phyloP scores from a whole-genome alignment of 2,888 invertebrate genomes.

The Podabrus alpinus region DNA sequence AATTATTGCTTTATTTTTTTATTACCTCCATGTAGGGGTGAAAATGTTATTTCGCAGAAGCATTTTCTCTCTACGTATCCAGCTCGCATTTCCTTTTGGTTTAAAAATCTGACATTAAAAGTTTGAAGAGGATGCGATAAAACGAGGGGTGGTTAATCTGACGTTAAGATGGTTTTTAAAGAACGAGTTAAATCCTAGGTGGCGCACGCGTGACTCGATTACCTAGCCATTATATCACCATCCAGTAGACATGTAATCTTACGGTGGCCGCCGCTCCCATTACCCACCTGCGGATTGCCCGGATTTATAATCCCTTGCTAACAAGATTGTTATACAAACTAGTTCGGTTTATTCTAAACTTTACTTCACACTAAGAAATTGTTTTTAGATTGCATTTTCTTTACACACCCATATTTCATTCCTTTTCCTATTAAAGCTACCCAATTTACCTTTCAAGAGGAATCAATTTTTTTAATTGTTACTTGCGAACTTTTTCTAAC shows the following conservation, averaged over 20 bases:
- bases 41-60: neutral
- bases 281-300: conserved; percentile 50
- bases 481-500: neutral
- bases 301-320: conserved; percentile 47
- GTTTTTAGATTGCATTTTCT: conserved; percentile 29
- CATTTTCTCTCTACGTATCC: conserved; percentile 12
- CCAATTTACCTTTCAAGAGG: neutral
- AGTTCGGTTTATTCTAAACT: conserved; percentile 37
- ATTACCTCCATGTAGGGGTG: neutral
- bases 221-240: conserved; percentile 53
- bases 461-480: neutral
- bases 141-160: conserved; percentile 22
- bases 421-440: neutral
- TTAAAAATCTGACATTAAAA: conserved; percentile 19
- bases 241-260: conserved; percentile 54
- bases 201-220: conserved; percentile 53
- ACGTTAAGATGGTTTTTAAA: conserved; percentile 18
- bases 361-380: conserved; percentile 32
- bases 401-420: conserved; percentile 11
- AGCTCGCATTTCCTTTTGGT: neutral
- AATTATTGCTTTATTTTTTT: conserved; percentile 10
- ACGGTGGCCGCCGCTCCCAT: conserved; percentile 46
- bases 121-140: conserved; percentile 16
- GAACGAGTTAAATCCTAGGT: conserved; percentile 25
- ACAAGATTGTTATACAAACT: conserved; percentile 43